phyloP scores from a whole-genome alignment of 2,797 vertebrate genomes.

The Amazona finschi region DNA sequence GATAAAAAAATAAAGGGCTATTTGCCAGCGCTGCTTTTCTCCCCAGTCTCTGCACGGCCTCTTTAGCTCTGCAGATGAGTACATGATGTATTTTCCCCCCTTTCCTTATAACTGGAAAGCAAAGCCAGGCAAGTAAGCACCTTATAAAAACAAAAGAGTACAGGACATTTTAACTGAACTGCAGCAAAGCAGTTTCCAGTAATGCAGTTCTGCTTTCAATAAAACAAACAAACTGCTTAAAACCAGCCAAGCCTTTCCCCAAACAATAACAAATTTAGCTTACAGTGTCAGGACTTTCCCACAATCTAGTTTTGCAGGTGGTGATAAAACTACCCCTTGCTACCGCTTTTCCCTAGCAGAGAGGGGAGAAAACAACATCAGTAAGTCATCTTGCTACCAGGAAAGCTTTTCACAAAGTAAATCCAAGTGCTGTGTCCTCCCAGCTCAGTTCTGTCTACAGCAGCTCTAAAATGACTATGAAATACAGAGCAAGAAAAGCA shows the following conservation, averaged over 20 bases:
- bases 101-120: slow-evolving; percentile 39
- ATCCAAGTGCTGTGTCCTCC: neutral
- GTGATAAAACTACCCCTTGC: slow-evolving; percentile 11
- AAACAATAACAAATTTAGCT: slow-evolving; percentile 82
- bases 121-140: slow-evolving; percentile 40
- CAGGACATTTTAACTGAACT: slow-evolving; percentile 79
- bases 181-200: slow-evolving; percentile 83
- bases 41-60: neutral
- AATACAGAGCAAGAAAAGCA: neutral
- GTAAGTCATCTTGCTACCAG: neutral
- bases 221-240: slow-evolving; percentile 84
- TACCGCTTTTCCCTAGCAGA: slow-evolving; percentile 37
- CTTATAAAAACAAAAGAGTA: slow-evolving; percentile 71
- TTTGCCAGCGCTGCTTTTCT: slow-evolving; percentile 24
- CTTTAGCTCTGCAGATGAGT: slow-evolving; percentile 28
- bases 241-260: slow-evolving; percentile 77
- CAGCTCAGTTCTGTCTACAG: neutral
- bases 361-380: slow-evolving; percentile 19
- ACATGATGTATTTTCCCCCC: neutral
- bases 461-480: neutral
- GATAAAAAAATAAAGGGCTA: neutral
- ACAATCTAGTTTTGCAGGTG: slow-evolving; percentile 74
- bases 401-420: slow-evolving; percentile 43
- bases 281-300: slow-evolving; percentile 75
- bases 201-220: slow-evolving; percentile 75